Base-by-base conservation (phyloP, 1,140 invertebrate species). In the Cryptotermes secundus region DNA sequence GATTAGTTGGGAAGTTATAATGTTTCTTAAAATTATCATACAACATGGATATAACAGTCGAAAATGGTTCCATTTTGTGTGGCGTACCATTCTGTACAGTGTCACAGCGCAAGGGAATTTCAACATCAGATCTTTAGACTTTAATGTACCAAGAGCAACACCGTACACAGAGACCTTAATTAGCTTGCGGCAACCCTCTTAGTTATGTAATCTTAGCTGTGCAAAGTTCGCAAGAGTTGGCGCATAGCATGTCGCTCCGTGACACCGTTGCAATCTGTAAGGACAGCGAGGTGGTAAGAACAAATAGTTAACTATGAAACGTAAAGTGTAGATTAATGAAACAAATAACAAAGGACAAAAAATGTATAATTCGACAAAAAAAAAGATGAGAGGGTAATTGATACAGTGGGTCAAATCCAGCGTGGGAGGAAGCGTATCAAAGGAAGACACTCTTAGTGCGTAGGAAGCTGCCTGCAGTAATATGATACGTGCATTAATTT, bases 141-240 rank as follows among this genome's bases (percentile, higher is more conserved):
- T 72, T 72, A 72, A 72, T 72, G 59, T 31, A 72, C n/a, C 31
- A n/a, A 72, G n/a, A 6, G 26, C 14, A 72, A 72, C 59, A 72
- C 14, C 59, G 26, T 72, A 72, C 59, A 72, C 59, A 59, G 6
- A n/a, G 59, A 72, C 59, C 59, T 72, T 72, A 72, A 72, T 72
- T 72, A 72, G 59, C 59, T n/a, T 72, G 59, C 59, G 59, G 59
- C 26, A 72, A 31, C 59, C 59, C 59, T n/a, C 59, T 72, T 72
- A 31, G 59, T 72, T 72, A 72, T 72, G 59, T 72, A 72, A 72
- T 72, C 59, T 72, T 72, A 72, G 59, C 59, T 72, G 26, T 14
- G 16, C 26, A 72, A 31, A 72, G 59, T 72, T 72, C 59, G 9
- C 59, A 72, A 72, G 59, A 31, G 59, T 31, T 31, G 59, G 16